Conservation (phyloP, 2,888 invertebrate genomes). For the Conomelus anceps region DNA sequence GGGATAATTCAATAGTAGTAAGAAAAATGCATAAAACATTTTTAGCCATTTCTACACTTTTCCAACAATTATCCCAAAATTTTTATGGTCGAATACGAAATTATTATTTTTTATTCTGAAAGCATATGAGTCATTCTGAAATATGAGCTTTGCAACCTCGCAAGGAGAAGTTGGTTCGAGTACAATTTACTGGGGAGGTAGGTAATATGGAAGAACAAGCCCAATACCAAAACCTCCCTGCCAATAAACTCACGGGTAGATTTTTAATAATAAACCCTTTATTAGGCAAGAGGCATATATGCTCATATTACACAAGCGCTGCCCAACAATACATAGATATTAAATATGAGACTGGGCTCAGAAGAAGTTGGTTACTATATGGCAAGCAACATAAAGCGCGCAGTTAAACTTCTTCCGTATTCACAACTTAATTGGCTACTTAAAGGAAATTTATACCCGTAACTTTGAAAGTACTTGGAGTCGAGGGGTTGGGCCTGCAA, state of each 20-base stretch:
- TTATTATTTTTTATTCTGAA: neutral
- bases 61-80: too few species aligned
- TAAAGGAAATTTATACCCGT: neutral
- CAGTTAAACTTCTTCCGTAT: neutral
- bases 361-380: neutral
- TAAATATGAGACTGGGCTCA: neutral
- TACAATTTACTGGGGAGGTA: neutral
- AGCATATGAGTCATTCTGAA: neutral
- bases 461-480: neutral
- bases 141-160: neutral
- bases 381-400: neutral
- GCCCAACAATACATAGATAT: neutral
- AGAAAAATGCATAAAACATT: too few species aligned
- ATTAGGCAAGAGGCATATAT: neutral
- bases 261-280: neutral
- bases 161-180: neutral
- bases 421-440: neutral
- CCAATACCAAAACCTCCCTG: neutral
- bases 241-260: neutral
- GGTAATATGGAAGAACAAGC: neutral
- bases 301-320: neutral
- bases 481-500: neutral
- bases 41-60: too few species aligned
- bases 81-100: too few species aligned
- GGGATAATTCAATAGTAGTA: too few species aligned